Base-by-base conservation (phyloP, 1,140 invertebrate genomes). In the Drosophila seguyi region DNA sequence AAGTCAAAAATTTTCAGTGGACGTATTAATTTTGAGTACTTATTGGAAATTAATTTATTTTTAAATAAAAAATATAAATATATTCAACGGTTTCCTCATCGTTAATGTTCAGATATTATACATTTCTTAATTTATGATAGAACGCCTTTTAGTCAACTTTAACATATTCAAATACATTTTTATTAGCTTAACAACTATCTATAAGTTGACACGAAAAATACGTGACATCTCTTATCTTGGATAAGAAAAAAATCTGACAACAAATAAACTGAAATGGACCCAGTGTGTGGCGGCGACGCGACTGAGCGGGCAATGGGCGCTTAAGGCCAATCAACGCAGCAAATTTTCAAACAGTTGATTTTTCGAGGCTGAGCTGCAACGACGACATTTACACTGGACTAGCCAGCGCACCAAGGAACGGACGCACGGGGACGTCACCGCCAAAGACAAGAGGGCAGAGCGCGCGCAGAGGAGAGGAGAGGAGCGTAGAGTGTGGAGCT, bases 291-390 rank as follows among this genome's bases (percentile, higher is more conserved):
- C 75, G 47, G 50, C 72, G 74, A 60, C 80, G 50, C 59, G 59
- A 39, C 81, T 31, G 55, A 52, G 67, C 79, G 50, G 74, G 48
- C 74, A 77, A 60, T 45, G 34, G 72, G 67, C 85, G 80, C 84
- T 87, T 87, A 83, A 88, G 84, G 84, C 84, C 84, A 88, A 87
- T 88, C 84, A 90, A 88, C 85, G 80, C 80, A 88, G 77, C 73
- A 77, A 88, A 84, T 84, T 87, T 87, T 87, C 80, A 84, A 84
- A 88, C 84, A 87, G 84, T 87, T 84, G 72, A 87, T 88, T 81
- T 87, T 88, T 84, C 65, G 84, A 88, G 82, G 73, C 83, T 90
- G 84, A 88, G 68, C 68, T 84, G 84, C 86, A 81, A 47, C 80
- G 81, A 84, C 83, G 71, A 75, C 71, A 25, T 22, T 38, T 38